Conservation (phyloP, 2,797 vertebrate species). For the Otus scops region DNA sequence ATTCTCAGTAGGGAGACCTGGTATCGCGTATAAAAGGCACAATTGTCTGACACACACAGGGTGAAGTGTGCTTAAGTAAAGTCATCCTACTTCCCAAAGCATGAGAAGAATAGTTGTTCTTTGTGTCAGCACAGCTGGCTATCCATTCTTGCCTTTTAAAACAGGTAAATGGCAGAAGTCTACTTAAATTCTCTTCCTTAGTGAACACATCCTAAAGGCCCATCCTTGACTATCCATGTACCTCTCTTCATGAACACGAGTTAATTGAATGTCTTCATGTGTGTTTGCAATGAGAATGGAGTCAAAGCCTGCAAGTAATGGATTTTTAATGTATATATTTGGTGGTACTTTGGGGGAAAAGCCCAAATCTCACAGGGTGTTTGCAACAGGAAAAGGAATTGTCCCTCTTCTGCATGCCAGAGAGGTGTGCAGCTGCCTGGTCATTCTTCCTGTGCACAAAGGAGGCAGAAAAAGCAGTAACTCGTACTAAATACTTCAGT, state of each 20-base stretch:
- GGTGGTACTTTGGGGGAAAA: neutral
- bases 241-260: neutral
- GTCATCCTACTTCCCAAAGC: neutral
- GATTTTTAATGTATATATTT: neutral
- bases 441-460: neutral
- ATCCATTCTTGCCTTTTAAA: neutral
- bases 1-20: neutral
- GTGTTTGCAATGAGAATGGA: neutral
- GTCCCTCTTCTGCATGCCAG: neutral
- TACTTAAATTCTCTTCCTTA: neutral
- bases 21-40: neutral
- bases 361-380: neutral
- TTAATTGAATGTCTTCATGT: fast-evolving
- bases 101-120: neutral
- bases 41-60: neutral
- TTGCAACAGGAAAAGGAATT: neutral
- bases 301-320: neutral
- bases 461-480: neutral
- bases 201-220: neutral
- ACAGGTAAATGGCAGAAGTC: neutral
- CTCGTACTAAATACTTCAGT: neutral
- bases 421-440: neutral
- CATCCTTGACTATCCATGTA: neutral
- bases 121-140: neutral
- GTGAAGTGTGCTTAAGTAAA: neutral